phyloP scores from a whole-genome alignment of 2,797 vertebrate species.

The Gymnopithys bicolor region DNA sequence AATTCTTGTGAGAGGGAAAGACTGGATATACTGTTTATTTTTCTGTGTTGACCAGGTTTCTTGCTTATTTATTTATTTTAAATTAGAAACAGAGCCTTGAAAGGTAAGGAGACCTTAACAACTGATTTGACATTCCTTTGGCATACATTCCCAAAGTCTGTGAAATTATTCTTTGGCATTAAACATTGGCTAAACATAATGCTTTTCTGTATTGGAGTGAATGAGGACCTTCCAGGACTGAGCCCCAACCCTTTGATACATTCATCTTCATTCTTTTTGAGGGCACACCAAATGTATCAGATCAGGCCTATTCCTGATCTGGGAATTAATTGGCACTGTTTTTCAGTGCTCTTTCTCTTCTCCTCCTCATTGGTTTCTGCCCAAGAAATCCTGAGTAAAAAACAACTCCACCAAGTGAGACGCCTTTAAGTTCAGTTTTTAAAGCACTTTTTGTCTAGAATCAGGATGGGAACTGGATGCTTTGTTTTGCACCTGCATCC shows the following conservation, averaged over 20 bases:
- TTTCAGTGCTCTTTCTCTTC: background rate
- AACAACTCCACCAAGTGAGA: background rate
- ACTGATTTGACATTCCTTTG: background rate
- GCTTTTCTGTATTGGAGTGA: background rate
- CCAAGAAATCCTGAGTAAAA: background rate
- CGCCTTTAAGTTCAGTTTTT: background rate
- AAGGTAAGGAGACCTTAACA: background rate
- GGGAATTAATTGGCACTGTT: background rate
- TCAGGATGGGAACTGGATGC: background rate
- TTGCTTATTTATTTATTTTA: slow-evolving; percentile 3
- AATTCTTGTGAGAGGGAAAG: background rate
- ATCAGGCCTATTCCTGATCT: background rate
- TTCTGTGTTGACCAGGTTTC: background rate
- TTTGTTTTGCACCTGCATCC: background rate
- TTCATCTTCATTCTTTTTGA: background rate
- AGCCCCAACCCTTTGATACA: background rate
- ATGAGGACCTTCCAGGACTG: background rate
- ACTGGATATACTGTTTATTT: slow-evolving; percentile 1
- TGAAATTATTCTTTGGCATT: background rate
- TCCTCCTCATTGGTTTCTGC: background rate
- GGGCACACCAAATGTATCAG: background rate
- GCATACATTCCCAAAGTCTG: background rate
- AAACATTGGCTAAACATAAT: background rate
- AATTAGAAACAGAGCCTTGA: background rate
- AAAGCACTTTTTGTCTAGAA: background rate